Base-by-base conservation (phyloP, 2,797 vertebrate species). In the Psittacula echo region DNA sequence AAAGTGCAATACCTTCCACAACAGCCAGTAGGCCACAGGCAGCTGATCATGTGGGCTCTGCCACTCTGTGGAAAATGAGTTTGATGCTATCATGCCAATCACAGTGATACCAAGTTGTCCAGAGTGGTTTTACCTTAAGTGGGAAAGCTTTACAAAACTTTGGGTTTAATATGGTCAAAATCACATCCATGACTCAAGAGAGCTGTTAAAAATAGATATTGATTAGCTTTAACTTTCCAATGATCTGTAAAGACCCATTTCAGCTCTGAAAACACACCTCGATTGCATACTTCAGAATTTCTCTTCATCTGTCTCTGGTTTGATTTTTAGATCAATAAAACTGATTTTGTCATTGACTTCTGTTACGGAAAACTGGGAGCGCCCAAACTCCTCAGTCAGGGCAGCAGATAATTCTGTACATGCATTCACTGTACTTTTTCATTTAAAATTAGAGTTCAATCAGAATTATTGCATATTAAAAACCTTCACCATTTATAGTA, bases 271-370 rank as follows among this genome's bases (percentile, higher is more conserved):
- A 95, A 72, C 34, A 89, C 34, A 93, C 16, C 24, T 18, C 24
- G 23, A 50, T 0, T 80, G 34, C 72, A 70, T 20, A 60, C 53
- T 90, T 83, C n/a, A 81, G 50, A 85, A 84, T 16, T 75, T 85
- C 84, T 92, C 74, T 89, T 90, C 77, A 77, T 61, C 60, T 82
- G n/a, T 30, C 82, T 79, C 78, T 32, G 44, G 66, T 91, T n/a
- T 84, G 42, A 75, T 88, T 87, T 93, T 75, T 56, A 72, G 37
- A 23, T 80, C 84, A 92, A 82, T 77, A 80, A 62, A 90, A 79
- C 12, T 65, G 50, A 76, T 62, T 92, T 78, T 85, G 76, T 66
- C 23, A 14, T 60, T 88, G 79, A 68, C 39, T 91, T 73, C 65
- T 71, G 51, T 54, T 39, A 53, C 12, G 47, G 78, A 92, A 92